A percentile compares a stretch with the other conserved stretches of the same genome.
Evolutionary conservation across 2,113 vertebrate genomes (phyloP).

Genomic region (Myotis brandtii): DNA sequence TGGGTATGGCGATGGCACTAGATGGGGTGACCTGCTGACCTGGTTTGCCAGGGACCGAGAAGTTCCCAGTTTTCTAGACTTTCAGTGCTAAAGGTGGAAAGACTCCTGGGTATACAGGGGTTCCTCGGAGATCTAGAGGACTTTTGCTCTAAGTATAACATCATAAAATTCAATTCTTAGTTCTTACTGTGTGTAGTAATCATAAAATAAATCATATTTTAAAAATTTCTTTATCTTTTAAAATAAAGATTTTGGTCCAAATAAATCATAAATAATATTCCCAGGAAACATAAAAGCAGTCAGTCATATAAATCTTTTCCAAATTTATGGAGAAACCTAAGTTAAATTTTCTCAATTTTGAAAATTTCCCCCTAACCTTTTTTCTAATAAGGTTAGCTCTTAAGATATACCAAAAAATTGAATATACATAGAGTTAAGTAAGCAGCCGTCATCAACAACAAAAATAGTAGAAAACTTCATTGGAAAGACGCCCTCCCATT

Average conservation of each 20-base stretch:
- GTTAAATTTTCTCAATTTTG: background rate
- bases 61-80: background rate
- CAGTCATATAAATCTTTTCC: background rate
- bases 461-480: background rate
- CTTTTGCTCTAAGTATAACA: background rate
- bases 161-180: background rate
- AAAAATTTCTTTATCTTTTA: background rate
- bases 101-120: background rate
- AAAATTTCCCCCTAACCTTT: background rate
- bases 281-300: background rate
- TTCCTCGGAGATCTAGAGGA: background rate
- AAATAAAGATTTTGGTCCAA: background rate
- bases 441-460: background rate
- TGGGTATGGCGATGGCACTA: background rate
- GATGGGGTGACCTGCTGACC: fast-evolving
- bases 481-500: background rate
- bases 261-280: background rate
- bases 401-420: background rate
- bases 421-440: background rate
- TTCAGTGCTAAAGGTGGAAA: background rate
- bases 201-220: background rate
- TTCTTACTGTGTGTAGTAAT: background rate
- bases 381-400: background rate
- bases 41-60: background rate
- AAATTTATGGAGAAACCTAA: background rate